Evolutionary conservation across 2,797 vertebrate species (phyloP), one percentile per base, ranked within the genome.

Genomic region (Hydrophis major): DNA sequence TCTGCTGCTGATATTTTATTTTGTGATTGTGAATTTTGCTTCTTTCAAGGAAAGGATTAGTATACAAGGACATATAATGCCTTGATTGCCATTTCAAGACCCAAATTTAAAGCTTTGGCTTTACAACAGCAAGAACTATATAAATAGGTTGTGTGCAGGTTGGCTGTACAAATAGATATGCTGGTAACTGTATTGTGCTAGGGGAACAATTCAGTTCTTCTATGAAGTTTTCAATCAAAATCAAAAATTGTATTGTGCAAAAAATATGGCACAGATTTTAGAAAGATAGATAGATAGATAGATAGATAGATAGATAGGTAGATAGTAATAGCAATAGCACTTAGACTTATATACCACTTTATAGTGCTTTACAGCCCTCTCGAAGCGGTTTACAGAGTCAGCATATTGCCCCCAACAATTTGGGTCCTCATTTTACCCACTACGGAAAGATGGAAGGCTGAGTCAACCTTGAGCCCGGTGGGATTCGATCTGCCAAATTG

Each of bases 51-150:
- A 53, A 22, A 59, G 53, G 86, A 59, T 53, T 42, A 55, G 14
- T 69, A 27, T 59, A 50, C 66, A 92, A 94, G 95, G 53, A 78
- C 63, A 90, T 56, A 47, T 20, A 14, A 56, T 3, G 86, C 78
- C 18, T 8, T 53, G 74, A 94, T 0, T 91, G 87, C 92, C 94
- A 92, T 93, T 93, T 94, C 32, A 89, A 90, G 55, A 90, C 57
- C 28, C 53, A 92, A 95, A 90, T 50, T 57, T 86, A 93, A 4
- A 61, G 93, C 92, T 90, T 92, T 42, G 86, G 78, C 63, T n/a
- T 55, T 92, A 59, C 91, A 89, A 14, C 60, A 92, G 4, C 92
- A 55, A 93, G 89, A 94, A 16, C 20, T 60, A 2, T 60, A 60
- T 22, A 60, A 60, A 60, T 60, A 60, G 59, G 53, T 11, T 53